Conservation (phyloP, 2,888 invertebrate species). For the Doris montereyensis region DNA sequence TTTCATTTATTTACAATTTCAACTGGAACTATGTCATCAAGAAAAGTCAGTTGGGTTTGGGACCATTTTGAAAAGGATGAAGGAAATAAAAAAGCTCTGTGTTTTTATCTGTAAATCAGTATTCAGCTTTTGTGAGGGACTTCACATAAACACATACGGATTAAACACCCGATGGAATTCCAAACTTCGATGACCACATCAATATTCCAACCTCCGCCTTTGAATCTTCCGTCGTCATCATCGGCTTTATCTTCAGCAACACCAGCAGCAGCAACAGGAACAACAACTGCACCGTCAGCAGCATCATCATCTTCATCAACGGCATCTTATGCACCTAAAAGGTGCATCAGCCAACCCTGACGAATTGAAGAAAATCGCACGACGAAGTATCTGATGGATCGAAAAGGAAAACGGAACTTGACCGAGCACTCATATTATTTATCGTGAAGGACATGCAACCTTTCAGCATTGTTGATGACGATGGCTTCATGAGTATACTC, state of each 20-base stretch:
- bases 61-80: not conserved
- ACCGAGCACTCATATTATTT: not conserved
- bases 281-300: not conserved
- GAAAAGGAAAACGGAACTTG: not conserved
- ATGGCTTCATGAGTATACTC: not conserved
- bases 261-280: not conserved
- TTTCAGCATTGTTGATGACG: slow-evolving; percentile 1
- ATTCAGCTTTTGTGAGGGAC: too few species aligned
- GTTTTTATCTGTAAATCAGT: too few species aligned
- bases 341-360: not conserved
- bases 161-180: too few species aligned
- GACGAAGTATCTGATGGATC: not conserved
- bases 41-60: not conserved
- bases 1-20: not conserved
- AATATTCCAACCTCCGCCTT: not conserved
- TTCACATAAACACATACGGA: too few species aligned
- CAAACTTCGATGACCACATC: too few species aligned
- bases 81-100: not conserved
- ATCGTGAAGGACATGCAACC: slow-evolving; percentile 7
- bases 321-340: not conserved
- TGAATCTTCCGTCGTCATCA: not conserved
- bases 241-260: not conserved
- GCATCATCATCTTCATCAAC: too few species aligned
- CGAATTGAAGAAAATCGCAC: not conserved
- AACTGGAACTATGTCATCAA: not conserved